Base-by-base conservation (phyloP, 2,113 vertebrate species). In the Macrotus californicus region DNA sequence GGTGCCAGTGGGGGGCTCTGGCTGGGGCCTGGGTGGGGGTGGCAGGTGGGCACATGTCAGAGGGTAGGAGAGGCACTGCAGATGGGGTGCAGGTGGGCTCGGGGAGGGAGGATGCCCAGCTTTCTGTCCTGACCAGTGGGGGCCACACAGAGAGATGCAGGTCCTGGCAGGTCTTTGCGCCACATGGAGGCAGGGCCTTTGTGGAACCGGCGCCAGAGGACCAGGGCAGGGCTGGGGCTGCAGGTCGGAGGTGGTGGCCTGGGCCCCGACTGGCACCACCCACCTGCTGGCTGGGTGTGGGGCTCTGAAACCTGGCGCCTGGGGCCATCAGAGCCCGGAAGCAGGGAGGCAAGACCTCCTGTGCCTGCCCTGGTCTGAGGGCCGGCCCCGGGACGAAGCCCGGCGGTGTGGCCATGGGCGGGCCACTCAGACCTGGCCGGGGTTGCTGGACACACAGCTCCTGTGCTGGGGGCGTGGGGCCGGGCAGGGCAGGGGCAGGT, bases 101-200 rank as follows among this genome's bases (percentile, higher is more conserved):
- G 2, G 82, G 41, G 16, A 22, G 19, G 48, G n/a, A 43, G 36
- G 73, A 22, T 0, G 15, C 52, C 29, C 7, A 16, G 26, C 5
- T 31, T 34, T 85, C 54, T 50, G 36, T 26, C 29, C 69, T 15
- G 29, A 77, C 64, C 18, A 31, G 50, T 4, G 6, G 34, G 18
- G n/a, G 7, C 46, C 24, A 6, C 4, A 1, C 13, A 4, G 43
- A 9, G 29, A 59, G 21, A 34, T 12, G n/a, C 43, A 43, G 36
- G 10, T 10, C 29, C 16, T 0, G 0, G 43, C 34, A 6, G 29
- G 80, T 61, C 16, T 31, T 22, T 0, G 14, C 31, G 64, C 18
- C 19, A 0, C 7, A 0, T 0, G n/a, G 83, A 61, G 21, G 19
- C 52, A 54, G 11, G 6, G 2, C 29, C 0, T 2, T 15, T 15